phyloP scores from a whole-genome alignment of 2,888 invertebrate species.

The Oligia strigilis region DNA sequence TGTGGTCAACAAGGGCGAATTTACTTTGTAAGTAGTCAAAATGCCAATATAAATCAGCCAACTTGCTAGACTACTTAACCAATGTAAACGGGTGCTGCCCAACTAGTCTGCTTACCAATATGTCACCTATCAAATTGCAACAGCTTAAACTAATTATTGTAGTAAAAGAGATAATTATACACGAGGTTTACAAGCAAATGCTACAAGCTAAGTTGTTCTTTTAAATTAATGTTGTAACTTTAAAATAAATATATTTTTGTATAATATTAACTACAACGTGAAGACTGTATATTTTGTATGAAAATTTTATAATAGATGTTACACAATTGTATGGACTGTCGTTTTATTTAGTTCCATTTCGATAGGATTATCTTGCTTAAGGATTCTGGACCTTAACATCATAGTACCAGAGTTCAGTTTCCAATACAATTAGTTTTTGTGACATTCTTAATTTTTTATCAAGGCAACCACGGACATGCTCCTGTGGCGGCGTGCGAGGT shows the following conservation, averaged over 20 bases:
- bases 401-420: background rate
- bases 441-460: background rate
- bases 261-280: constrained; percentile 71
- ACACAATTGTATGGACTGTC: constrained; percentile 46
- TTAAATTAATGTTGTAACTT: constrained; percentile 5
- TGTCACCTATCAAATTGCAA: background rate
- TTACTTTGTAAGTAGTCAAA: background rate
- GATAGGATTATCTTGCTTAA: background rate
- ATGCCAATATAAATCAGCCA: background rate
- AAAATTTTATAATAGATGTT: constrained; percentile 71
- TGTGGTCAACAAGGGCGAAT: background rate
- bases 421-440: background rate
- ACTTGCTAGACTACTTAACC: background rate
- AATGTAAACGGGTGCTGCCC: background rate
- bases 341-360: constrained; percentile 38
- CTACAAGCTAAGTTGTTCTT: background rate
- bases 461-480: too few species aligned
- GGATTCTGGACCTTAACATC: background rate
- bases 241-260: constrained; percentile 75
- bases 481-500: too few species aligned
- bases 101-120: background rate
- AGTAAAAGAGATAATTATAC: background rate
- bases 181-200: background rate
- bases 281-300: constrained; percentile 90
- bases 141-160: background rate